Percentiles rank a stretch among this genome's conserved stretches.
Evolutionary conservation across 1,140 invertebrate genomes (phyloP).

Genomic region (Trinorchestia longiramus): DNA sequence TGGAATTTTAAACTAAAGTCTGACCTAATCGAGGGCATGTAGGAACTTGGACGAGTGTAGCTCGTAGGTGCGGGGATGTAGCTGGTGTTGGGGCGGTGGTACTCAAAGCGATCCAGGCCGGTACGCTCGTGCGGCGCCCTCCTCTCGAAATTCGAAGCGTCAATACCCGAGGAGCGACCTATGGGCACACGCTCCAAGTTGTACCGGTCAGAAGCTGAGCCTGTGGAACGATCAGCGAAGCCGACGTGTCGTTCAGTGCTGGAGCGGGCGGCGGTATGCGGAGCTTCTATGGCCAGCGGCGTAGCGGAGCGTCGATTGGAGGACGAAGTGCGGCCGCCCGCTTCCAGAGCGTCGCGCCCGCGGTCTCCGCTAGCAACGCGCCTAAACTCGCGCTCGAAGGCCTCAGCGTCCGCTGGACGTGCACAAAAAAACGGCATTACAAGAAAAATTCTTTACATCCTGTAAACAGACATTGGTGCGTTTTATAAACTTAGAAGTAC

Average conservation of each 20-base stretch:
- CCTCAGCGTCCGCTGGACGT: constrained; percentile 4
- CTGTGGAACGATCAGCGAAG: background rate
- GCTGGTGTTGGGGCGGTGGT: constrained; percentile 48
- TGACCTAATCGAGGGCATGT: constrained; percentile 16
- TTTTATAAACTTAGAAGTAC: no score
- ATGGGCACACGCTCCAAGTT: constrained; percentile 34
- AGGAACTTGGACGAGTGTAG: constrained; percentile 28
- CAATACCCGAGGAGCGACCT: background rate
- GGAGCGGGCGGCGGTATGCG: background rate
- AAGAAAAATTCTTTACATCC: background rate
- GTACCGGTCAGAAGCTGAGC: background rate
- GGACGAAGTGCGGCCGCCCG: background rate
- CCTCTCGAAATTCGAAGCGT: background rate
- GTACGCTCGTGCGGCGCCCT: background rate
- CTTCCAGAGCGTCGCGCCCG: background rate
- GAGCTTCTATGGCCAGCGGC: constrained; percentile 24
- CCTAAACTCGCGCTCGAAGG: constrained; percentile 5
- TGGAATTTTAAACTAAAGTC: background rate
- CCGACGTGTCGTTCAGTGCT: constrained; percentile 23
- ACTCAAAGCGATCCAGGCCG: background rate
- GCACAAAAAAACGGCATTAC: background rate
- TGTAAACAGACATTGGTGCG: background rate
- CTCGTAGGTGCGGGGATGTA: constrained; percentile 18
- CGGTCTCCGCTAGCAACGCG: background rate
- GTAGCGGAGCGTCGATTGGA: background rate